Evolutionary conservation across 1,140 invertebrate genomes (phyloP).

Genomic region (Papilio machaon): DNA sequence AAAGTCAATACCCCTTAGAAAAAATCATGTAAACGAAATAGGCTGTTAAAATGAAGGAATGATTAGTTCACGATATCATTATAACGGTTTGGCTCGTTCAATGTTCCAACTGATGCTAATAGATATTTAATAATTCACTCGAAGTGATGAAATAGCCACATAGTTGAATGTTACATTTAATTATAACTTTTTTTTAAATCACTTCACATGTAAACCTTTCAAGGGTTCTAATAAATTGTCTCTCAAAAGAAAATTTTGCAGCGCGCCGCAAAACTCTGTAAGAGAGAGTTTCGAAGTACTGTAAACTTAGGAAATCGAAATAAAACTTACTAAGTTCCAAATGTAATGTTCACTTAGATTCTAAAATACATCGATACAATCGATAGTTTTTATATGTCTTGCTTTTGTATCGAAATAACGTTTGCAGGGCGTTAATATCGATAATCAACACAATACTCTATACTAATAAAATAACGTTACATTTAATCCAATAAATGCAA

Average conservation of each 20-base stretch:
- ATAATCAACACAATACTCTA: not conserved
- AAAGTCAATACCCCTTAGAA: conserved; percentile 42
- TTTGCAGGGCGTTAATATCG: not conserved
- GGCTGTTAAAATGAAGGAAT: conserved; percentile 28
- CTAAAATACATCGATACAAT: not conserved
- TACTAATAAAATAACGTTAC: not conserved
- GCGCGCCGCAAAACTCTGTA: not conserved
- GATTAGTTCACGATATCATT: conserved; percentile 14
- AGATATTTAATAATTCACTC: conserved; percentile 17
- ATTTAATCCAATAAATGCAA: conserved; percentile 1
- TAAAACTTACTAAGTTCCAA: not conserved
- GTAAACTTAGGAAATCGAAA: not conserved
- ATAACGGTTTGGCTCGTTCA: conserved; percentile 16
- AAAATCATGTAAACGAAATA: conserved; percentile 35
- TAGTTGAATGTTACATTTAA: not conserved
- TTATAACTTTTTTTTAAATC: not conserved
- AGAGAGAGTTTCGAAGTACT: not conserved
- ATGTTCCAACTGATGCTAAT: not conserved
- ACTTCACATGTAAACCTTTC: not conserved
- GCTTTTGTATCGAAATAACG: not conserved
- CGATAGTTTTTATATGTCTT: not conserved
- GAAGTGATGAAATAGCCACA: not conserved
- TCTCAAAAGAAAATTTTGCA: too few relatives aligned
- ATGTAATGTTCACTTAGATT: not conserved
- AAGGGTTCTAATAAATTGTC: too few relatives aligned